Evolutionary conservation across 2,113 vertebrate species (phyloP), one percentile per base, ranked within the genome.

Genomic region (Lathamus discolor): DNA sequence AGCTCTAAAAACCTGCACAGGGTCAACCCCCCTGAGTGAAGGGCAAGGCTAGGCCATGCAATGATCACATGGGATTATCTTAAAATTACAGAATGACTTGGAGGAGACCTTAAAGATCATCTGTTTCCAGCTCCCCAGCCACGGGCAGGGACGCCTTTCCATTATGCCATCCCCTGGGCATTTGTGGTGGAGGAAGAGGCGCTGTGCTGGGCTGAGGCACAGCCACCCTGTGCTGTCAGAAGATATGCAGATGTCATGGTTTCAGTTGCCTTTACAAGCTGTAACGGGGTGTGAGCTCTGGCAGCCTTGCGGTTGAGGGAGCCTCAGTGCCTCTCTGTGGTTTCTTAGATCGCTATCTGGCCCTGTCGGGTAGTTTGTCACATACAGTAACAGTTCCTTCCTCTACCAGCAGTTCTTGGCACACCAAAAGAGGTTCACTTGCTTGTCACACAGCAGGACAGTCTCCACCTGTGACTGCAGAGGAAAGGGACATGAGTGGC

Each of bases 271-370:
- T 80, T 41, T 48, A 7, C 19, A 11, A 52, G 75, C 29, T 17
- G 1, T 12, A 61, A 13, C 11, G 4, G 48, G 64, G 43, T 0
- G 0, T n/a, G 44, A 86, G 59, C n/a, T 77, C 54, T 1, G 9
- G 11, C 79, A 70, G 73, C 43, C 31, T 28, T 92, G 94, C 0
- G 88, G 95, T 83, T 33, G 33, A 33, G 23, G 22, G 2, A 82
- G 2, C 4, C 8, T 35, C 64, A 41, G 19, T 28, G 67, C 86
- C 25, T 25, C 39, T 15, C 76, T 92, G 88, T 61, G 95, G 94
- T 95, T 97, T 94, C 80, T 94, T 55, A 91, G 94, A 95, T 97
- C 73, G 83, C n/a, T 28, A 41, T 85, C 83, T 67, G 37, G n/a
- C 25, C 31, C 39, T 66, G 41, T 23, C 72, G 77, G 54, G 17